These are phyloP conservation scores for Dynastes tityus DNA, from an alignment of 2,888 invertebrate genomes.

Conservation along the genomic window DNA sequence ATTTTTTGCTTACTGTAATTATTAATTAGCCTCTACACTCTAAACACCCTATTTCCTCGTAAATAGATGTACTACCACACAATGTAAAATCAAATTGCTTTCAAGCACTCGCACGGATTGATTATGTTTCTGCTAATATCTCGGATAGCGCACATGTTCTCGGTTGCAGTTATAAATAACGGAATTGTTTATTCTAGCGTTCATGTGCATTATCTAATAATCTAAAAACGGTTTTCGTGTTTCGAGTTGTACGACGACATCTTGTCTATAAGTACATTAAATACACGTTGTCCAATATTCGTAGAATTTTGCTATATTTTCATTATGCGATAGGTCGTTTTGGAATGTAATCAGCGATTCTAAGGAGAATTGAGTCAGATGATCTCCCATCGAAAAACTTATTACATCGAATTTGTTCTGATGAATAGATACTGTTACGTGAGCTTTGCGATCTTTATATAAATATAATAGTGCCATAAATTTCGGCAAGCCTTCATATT, in stretches of 20 bases:
- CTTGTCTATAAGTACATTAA: slow-evolving; percentile 41
- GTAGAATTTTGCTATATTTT: slow-evolving; percentile 9
- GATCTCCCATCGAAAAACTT: background rate
- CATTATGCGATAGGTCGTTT: background rate
- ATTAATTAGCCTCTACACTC: background rate
- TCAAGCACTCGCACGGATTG: background rate
- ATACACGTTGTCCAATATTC: background rate
- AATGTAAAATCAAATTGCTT: background rate
- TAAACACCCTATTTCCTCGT: too few relatives aligned
- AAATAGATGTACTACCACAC: background rate
- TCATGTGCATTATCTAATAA: slow-evolving; percentile 27
- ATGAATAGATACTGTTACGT: too few relatives aligned
- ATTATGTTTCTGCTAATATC: background rate
- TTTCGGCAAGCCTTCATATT: too few relatives aligned
- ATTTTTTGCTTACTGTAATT: background rate
- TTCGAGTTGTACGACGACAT: slow-evolving; percentile 4
- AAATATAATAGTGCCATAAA: too few relatives aligned
- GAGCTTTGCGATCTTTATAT: too few relatives aligned
- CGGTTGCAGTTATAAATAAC: slow-evolving; percentile 9
- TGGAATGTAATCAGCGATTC: slow-evolving; percentile 2
- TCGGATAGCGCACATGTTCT: background rate
- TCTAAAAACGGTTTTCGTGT: slow-evolving; percentile 40
- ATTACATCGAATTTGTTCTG: background rate
- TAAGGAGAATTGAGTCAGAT: background rate
- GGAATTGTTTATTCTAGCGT: slow-evolving; percentile 6